Evolutionary conservation across 2,797 vertebrate species (phyloP), one percentile per base, ranked within the genome.

Genomic region (Macrochelys suwanniensis): DNA sequence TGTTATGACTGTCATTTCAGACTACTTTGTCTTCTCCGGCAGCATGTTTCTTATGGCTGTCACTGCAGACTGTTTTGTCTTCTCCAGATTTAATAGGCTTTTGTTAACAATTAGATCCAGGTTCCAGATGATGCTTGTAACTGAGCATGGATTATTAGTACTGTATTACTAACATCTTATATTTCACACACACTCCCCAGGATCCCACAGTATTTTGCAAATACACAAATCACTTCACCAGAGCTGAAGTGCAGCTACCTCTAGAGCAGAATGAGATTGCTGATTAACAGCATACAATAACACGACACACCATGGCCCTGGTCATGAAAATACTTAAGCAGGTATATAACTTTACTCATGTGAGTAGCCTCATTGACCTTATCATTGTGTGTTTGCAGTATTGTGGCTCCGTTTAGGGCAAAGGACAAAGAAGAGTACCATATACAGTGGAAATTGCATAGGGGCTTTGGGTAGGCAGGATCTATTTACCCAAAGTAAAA

Each of bases 31-130:
- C 68, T 54, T 53, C 59, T 59, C 15, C 2, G 51, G 8, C 85
- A 80, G 15, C 5, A 31, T 17, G 21, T 65, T 79, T 89, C 49
- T 50, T 59, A 65, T 54, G 85, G 57, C 47, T 59, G 65, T 59
- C 89, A 88, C 53, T 61, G 37, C 83, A 93, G 56, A 61, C 23
- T 49, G 86, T 82, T 45, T 50, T 19, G 93, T 88, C 90, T 59
- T 90, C 91, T 77, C 93, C 26, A 33, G 49, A 49, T 23, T 90
- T 61, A 82, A 81, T 50, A 76, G 57, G 11, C 0, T 0, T 47
- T 33, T 84, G 21, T 53, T 84, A 85, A 81, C 33, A 89, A 93
- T 77, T 25, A 82, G 95, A 92, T 16, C 42, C 4, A 65, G 87
- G 59, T 56, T 65, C 33, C 37, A 31, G 56, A n/a, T 6, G 59